Conservation (phyloP, 2,888 invertebrate species). For the Drosophila nr. perissopoda region DNA sequence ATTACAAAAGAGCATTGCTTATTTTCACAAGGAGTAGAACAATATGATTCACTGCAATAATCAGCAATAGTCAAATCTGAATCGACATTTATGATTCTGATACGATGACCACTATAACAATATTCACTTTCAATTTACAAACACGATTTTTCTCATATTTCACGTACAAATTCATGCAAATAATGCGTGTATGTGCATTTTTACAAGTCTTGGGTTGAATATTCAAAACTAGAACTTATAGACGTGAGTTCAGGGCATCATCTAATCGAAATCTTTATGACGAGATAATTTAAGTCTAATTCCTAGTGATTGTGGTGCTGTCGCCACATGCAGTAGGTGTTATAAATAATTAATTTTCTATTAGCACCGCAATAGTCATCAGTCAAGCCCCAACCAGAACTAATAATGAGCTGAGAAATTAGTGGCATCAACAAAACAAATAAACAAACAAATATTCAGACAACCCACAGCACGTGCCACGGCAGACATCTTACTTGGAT, state of each 20-base stretch:
- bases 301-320: background rate
- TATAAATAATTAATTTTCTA: conserved; percentile 35
- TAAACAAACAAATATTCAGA: conserved; percentile 5
- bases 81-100: background rate
- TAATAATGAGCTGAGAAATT: conserved; percentile 50
- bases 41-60: too few species aligned
- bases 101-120: background rate
- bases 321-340: background rate
- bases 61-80: background rate
- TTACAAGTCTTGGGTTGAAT: background rate
- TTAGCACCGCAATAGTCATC: conserved; percentile 36
- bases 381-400: conserved; percentile 22
- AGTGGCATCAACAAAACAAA: conserved; percentile 31
- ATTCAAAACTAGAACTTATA: background rate
- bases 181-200: background rate
- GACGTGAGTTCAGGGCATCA: background rate
- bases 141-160: background rate
- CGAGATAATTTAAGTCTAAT: background rate
- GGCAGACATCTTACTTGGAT: conserved; percentile 43
- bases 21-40: too few species aligned
- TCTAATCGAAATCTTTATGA: background rate
- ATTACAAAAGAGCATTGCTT: background rate
- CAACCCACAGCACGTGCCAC: conserved; percentile 28
- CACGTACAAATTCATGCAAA: fast-evolving
- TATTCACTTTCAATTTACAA: background rate